Conservation (phyloP, 2,888 invertebrate species). For the Monoplex corrugatus region DNA sequence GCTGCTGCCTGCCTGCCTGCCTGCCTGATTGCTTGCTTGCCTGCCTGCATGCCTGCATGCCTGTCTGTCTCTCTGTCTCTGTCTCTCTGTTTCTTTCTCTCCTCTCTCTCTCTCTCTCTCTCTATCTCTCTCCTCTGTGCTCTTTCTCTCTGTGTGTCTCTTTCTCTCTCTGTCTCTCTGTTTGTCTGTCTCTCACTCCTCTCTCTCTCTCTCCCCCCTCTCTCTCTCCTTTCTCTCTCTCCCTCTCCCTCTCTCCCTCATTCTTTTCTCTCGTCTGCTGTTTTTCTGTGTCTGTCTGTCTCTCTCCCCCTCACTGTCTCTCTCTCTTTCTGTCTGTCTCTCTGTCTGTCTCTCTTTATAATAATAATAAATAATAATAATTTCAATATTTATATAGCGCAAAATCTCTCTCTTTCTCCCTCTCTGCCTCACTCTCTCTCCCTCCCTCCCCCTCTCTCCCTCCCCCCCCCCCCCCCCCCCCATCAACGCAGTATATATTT, state of each 20-base stretch:
- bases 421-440: no score
- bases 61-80: slow-evolving; percentile 19
- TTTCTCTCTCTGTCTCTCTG: slow-evolving; percentile 37
- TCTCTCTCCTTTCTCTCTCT: slow-evolving; percentile 9
- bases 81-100: background rate
- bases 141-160: background rate
- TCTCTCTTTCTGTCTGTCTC: background rate
- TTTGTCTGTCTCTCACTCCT: background rate
- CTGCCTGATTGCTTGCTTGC: no score
- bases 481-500: no score
- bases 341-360: background rate
- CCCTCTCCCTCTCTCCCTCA: no score
- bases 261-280: slow-evolving; percentile 25
- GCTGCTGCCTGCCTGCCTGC: no score
- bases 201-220: background rate
- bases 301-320: slow-evolving; percentile 5
- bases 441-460: no score
- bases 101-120: no score
- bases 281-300: slow-evolving; percentile 38
- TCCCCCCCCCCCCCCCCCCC: no score
- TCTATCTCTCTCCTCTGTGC: background rate
- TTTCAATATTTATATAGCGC: no score
- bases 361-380: no score
- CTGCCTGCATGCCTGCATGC: no score
- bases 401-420: no score